Percentiles rank a stretch among this genome's conserved stretches.
Conservation (phyloP, 1,140 invertebrate genomes). For the Lethocerus indicus region DNA sequence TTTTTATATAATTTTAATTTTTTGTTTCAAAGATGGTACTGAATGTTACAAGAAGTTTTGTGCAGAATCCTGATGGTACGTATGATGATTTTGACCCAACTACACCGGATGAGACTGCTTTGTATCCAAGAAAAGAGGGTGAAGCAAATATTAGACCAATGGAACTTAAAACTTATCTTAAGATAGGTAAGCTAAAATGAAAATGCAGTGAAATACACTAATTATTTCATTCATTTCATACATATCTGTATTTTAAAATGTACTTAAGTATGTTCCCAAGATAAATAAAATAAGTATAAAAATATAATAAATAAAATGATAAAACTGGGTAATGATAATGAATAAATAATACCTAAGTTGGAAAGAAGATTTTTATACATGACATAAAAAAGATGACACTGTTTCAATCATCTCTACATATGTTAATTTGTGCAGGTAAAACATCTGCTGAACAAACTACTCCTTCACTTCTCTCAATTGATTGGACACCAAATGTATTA, state of each 20-base stretch:
- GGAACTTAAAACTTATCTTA: conserved; percentile 49
- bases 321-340: too few species aligned
- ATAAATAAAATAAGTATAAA: too few species aligned
- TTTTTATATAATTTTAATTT: conserved; percentile 2
- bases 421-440: conserved; percentile 30
- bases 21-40: conserved; percentile 33
- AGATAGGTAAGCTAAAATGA: conserved; percentile 41
- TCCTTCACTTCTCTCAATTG: conserved; percentile 51
- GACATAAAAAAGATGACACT: too few species aligned
- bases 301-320: too few species aligned
- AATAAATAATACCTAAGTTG: too few species aligned
- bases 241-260: too few species aligned
- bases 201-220: too few species aligned
- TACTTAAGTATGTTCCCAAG: too few species aligned
- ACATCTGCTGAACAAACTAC: conserved; percentile 37
- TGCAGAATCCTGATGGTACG: conserved; percentile 44
- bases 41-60: conserved; percentile 45
- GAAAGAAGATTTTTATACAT: too few species aligned
- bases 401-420: neutral
- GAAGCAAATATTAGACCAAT: conserved; percentile 40
- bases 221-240: too few species aligned
- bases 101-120: conserved; percentile 30
- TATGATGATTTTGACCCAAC: conserved; percentile 40
- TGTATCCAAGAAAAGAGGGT: conserved; percentile 25
- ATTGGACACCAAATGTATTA: conserved; percentile 62